Evolutionary conservation across 2,797 vertebrate species (phyloP), one percentile per base, ranked within the genome.

Genomic region (Tenualosa ilisha): DNA sequence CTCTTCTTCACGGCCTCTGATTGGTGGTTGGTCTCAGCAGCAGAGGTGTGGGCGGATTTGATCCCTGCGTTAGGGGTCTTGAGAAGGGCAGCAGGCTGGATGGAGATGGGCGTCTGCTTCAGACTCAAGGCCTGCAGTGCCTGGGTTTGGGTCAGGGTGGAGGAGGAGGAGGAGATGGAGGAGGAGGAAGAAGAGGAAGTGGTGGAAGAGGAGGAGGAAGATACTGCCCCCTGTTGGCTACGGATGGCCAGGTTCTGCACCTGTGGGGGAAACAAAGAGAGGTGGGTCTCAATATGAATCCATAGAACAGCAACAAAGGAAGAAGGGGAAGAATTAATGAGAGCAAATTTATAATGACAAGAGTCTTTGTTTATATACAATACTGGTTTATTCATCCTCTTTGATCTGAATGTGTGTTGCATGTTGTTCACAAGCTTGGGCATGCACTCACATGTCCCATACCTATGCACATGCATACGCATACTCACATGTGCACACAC

Each of bases 221-320:
- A 88, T 82, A 94, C 89, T 46, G 93, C 91, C 89, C 94, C 95
- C 93, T 97, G 97, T 89, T 97, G 97, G 92, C 96, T 94, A 82
- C 97, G 96, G 84, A 98, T 94, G 65, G 96, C 95, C 84, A 98
- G 91, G 91, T 98, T 98, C 94, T 98, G 98, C 82, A 97, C 97
- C 96, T 98, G 96, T 26, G 24, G 5, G 5, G 31, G 31, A 13
- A 75, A 65, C 15, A 90, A 0, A 85, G 13, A 88, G 26, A 87
- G 53, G 4, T 43, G 49, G 72, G 31, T 37, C 7, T 37, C 40
- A 12, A 82, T 15, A 82, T 81, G 24, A 87, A 6, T 13, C 83
- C n/a, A 86, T 24, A 24, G 9, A 9, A 17, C 54, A 22, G 17
- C 50, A 51, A 6, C 49, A 50, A 9, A 50, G 5, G 2, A 46